Percentiles rank a stretch among this genome's conserved stretches.
phyloP scores from a whole-genome alignment of 1,140 invertebrate species.

The Ooceraea biroi region DNA sequence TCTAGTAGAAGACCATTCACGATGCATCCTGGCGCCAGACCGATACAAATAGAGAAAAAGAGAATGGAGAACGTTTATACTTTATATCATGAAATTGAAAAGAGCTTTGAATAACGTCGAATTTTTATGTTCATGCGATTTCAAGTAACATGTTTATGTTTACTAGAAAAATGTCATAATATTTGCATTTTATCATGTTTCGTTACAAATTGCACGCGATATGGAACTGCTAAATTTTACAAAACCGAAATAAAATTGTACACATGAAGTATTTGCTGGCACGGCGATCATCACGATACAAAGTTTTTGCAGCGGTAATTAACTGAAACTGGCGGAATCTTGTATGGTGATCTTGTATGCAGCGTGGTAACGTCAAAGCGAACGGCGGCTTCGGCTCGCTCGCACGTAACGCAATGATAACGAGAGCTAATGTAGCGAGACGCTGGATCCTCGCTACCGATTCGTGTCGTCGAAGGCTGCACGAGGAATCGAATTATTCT shows the following conservation, averaged over 20 bases:
- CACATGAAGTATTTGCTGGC: not conserved
- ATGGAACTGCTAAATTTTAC: not conserved
- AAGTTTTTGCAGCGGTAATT: constrained; percentile 2
- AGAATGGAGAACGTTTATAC: too few relatives aligned
- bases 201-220: too few relatives aligned
- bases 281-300: not conserved
- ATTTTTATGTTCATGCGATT: too few relatives aligned
- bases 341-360: not conserved
- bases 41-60: not conserved
- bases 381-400: constrained; percentile 59
- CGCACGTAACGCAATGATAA: constrained; percentile 70
- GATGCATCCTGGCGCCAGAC: not conserved
- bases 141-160: too few relatives aligned
- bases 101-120: too few relatives aligned
- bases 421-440: constrained; percentile 68
- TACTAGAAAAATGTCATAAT: too few relatives aligned
- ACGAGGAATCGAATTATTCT: constrained; percentile 70
- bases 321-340: not conserved
- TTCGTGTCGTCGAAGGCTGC: constrained; percentile 49
- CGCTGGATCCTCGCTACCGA: constrained; percentile 49
- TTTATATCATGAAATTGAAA: too few relatives aligned
- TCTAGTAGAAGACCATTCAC: not conserved
- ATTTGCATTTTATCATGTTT: too few relatives aligned
- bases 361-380: constrained; percentile 47
- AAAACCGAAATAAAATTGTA: not conserved